Percentiles rank a stretch among this genome's conserved stretches.
Evolutionary conservation across 2,888 invertebrate genomes (phyloP).

Genomic region (Caenorhabditis sp.): DNA sequence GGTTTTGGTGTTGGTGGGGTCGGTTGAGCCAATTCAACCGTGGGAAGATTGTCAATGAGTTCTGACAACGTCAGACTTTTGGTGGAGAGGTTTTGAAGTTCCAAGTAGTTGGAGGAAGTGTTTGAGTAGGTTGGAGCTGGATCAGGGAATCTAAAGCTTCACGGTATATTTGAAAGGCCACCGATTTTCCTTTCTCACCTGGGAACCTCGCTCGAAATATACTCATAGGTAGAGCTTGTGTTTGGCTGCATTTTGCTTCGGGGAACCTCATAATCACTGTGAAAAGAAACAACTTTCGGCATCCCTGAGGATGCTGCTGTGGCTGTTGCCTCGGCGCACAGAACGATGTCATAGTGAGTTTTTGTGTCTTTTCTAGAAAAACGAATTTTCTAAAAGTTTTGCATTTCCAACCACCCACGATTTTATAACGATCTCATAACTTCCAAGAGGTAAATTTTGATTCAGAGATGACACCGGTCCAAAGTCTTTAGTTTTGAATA

Average conservation of each 20-base stretch:
- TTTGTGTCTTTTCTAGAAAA: constrained; percentile 1
- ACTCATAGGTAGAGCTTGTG: neutral
- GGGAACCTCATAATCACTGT: neutral
- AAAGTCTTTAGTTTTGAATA: constrained; percentile 21
- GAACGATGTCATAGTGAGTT: neutral
- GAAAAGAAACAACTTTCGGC: neutral
- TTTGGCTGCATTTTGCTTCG: neutral
- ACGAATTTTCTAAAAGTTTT: neutral
- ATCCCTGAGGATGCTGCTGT: neutral
- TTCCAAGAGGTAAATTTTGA: constrained; percentile 3
- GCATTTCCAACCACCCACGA: neutral
- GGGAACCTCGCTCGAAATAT: too few species aligned
- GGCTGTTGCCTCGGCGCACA: neutral
- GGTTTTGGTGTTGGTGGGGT: neutral
- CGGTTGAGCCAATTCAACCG: neutral
- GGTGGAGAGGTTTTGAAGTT: neutral
- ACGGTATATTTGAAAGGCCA: too few species aligned
- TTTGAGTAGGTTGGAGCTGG: too few species aligned
- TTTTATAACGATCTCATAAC: constrained; percentile 11
- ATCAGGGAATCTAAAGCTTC: too few species aligned
- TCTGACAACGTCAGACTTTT: neutral
- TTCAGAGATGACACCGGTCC: neutral
- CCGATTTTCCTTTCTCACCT: too few species aligned
- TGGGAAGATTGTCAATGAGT: neutral
- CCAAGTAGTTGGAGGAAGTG: neutral